Base-by-base conservation (phyloP, 2,888 invertebrate genomes). In the Erebia palarica region DNA sequence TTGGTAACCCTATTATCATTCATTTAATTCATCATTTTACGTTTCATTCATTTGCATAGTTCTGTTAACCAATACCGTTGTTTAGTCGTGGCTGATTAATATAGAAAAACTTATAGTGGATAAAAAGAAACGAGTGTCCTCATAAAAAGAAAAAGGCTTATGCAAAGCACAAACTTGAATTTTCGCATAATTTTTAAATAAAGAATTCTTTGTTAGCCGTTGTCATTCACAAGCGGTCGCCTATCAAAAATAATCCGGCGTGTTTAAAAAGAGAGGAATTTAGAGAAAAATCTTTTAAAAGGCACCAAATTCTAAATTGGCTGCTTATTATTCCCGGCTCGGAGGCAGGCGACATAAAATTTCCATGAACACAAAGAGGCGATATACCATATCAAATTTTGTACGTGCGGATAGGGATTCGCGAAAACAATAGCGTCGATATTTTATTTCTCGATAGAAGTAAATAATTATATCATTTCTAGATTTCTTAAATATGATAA, bases 321-420 rank as follows among this genome's bases (percentile, higher is more conserved):
- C 80, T 79, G 77, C 80, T 83, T 81, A 79, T 75, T 78, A 82
- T 84, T 84, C 81, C 76, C 78, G 74, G 74, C 78, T 77, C 78
- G 74, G 76, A 76, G 73, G 75, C 76, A 72, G 76, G 77, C 79
- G 80, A 84, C 81, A 82, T 82, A 80, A 86, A 84, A 89, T 86
- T 86, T 86, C 82, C 84, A 87, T 86, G 81, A 84, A 78, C 81
- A 88, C 87, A 88, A 86, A 87, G 86, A 84, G 83, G 85, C 83
- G 84, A 84, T 85, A 81, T 75, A 75, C 78, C 73, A 75, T 79
- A 82, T 85, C 86, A 86, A 89, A 88, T 90, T 90, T 87, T 87
- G 83, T 83, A 84, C 81, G 75, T 77, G 76, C 74, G 74, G 81
- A 86, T 63, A 63, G 63, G 47, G 63, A 63, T 18, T 47, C 13